Base-by-base conservation (phyloP, 1,140 invertebrate species). In the Drosophila triauraria region DNA sequence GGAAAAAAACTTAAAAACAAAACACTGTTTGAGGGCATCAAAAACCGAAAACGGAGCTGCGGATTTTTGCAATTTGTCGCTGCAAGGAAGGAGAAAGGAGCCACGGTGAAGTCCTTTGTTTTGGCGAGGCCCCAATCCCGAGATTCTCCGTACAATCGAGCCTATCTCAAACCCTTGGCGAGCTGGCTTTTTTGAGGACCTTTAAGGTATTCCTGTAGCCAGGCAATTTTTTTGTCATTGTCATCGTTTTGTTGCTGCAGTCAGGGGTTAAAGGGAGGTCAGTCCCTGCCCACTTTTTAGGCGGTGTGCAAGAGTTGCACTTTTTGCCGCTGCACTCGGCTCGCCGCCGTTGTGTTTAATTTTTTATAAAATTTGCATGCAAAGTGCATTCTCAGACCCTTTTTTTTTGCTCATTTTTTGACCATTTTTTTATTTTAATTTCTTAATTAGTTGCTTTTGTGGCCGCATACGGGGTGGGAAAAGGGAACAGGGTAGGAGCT, bases 381-480 rank as follows among this genome's bases (percentile, higher is more conserved):
- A 90, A 90, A 90, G 81, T 90, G 85, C 84, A 88, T 90, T 88
- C 77, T 12, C 46, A 51, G n/a, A 12, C 32, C 6, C 20, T 20
- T 35, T 35, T 47, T 61, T 58, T 71, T 58, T 71, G 63, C 62
- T 67, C 65, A 51, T 47, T 61, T 58, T 71, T 58, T 71, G 63
- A 40, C 53, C 67, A 53, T 38, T 48, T 69, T 80, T 70, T 84
- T 87, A 70, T 88, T 87, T 88, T 87, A 87, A 87, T 87, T 87
- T 90, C 84, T 87, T 87, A 87, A 87, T 87, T 87, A 87, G 84
- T 84, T 71, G 81, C 84, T 76, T 84, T 88, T 84, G 84, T 88
- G 84, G 67, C 27, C 42, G 42, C 60, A 58, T 60, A 32, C 15
- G 54, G 57, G 40, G 13, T 44, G 63, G 30, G 68, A 35, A 30